Evolutionary conservation across 2,888 invertebrate species (phyloP), one percentile per base, ranked within the genome.

Genomic region (Aleiodes alternator): DNA sequence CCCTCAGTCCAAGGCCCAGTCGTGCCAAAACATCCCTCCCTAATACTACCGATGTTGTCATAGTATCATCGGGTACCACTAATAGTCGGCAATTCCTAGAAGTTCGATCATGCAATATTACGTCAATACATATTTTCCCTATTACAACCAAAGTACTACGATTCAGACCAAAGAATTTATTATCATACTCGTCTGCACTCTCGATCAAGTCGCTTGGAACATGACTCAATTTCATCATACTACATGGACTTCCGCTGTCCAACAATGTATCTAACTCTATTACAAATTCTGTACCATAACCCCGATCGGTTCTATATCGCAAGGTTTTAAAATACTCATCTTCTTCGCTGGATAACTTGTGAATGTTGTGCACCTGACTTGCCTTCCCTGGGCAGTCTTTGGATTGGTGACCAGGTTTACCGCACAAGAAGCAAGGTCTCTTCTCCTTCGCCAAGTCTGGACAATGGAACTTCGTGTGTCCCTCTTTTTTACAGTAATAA

Each of bases 11-110:
- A 53, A 53, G 53, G 9, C 53, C 53, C 8, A 53, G 9, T 14
- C 53, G 53, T 9, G 4, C 53, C 7, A 53, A 53, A 8, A 53
- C 12, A 11, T 53, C 14, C 5, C 53, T 48, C 16, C 72, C 69
- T n/a, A 74, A 50, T 23, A 78, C 69, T 59, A 69, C 72, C 11
- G 74, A 31, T 14, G 31, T 72, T 57, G 48, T 51, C 76, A 76
- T 76, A 14, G 72, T 76, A 9, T 48, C 11, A 64, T 78, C 75
- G 11, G 72, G 78, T 14, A 78, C 76, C 7, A 78, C 78, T 6
- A 74, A 8, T 16, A 78, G 53, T 53, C 12, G 5, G 14, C 53
- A 53, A 53, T 53, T 53, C 53, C 53, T 5, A 23, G 23, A 23
- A 23, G 23, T 23, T 23, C 23, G 23, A 38, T 8, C 38, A 38